Base-by-base conservation (phyloP, 2,113 vertebrate species). In the Setophaga petechia region DNA sequence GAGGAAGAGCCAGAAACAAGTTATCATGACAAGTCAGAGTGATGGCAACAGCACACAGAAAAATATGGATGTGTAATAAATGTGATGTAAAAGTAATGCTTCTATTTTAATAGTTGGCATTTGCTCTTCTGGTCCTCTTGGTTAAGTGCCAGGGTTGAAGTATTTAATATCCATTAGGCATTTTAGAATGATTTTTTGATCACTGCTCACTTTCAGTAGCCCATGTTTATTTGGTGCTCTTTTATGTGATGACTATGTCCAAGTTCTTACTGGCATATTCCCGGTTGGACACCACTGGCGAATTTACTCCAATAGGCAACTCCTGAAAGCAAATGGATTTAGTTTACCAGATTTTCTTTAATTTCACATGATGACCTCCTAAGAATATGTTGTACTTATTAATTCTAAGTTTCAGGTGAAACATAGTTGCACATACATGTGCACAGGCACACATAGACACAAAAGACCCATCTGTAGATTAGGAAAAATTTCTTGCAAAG, bases 151-250 rank as follows among this genome's bases (percentile, higher is more conserved):
- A 94, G 58, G 7, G 35, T 65, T 75, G 65, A 86, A 90, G 16
- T 63, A 55, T 83, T 93, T 93, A 77, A 83, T 68, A 93, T 49
- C 52, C 61, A 90, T 67, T 84, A 90, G 18, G 47, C 46, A 17
- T 83, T 91, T 83, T 63, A 80, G 63, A 24, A 24, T 16, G 14
- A 75, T 86, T 94, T 95, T 94, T 90, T 90, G 47, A 84, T 80
- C 55, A 41, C 89, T 92, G 52, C 46, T 94, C 71, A 85, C 44
- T 87, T 94, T 84, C 75, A 88, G 90, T 92, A 93, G 79, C 79
- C 78, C 19, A 46, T 61, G 18, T 59, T 86, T 80, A 33, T 86
- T 84, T 80, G 44, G 4, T 74, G n/a, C 9, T 72, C 43, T 82
- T 82, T 96, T n/a, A 37, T 23, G 11, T 23, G 62, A 59, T 61